These are phyloP conservation scores for Turritopsis dohrnii DNA, from an alignment of 30 jellyfish, hydroid and myxozoan genomes.

Conservation along the genomic window DNA sequence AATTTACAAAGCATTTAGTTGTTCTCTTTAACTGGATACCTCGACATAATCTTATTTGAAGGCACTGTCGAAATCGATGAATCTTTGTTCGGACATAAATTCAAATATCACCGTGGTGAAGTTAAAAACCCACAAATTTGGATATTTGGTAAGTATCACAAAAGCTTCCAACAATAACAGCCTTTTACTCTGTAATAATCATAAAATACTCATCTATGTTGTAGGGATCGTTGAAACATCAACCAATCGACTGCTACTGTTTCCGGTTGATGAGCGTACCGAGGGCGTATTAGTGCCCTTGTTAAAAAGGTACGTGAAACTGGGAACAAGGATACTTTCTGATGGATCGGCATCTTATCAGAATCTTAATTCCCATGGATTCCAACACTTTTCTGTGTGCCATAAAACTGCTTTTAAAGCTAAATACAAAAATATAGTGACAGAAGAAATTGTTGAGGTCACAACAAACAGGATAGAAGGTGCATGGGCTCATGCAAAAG, in stretches of 20 bases:
- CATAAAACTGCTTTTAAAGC: not conserved
- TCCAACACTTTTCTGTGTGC: not conserved
- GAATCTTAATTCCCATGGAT: not conserved
- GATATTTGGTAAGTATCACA: not conserved
- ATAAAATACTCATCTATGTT: too few species aligned
- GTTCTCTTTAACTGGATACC: not conserved
- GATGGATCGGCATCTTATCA: not conserved
- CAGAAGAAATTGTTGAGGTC: not conserved
- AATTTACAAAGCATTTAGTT: not conserved
- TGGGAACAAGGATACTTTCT: not conserved
- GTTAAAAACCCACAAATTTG: not conserved
- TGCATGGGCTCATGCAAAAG: not conserved
- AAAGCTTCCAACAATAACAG: not conserved
- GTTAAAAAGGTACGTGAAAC: not conserved
- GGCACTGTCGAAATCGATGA: not conserved
- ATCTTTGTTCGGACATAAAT: not conserved
- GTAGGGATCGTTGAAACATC: not conserved
- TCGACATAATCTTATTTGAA: not conserved
- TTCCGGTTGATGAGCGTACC: not conserved
- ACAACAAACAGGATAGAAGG: not conserved
- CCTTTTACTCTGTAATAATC: not conserved
- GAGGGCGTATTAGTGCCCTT: not conserved
- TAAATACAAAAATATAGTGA: not conserved
- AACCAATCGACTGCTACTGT: not conserved
- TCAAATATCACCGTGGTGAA: not conserved